Conservation (phyloP, 1,140 invertebrate genomes). For the Lysiphlebus fabarum region DNA sequence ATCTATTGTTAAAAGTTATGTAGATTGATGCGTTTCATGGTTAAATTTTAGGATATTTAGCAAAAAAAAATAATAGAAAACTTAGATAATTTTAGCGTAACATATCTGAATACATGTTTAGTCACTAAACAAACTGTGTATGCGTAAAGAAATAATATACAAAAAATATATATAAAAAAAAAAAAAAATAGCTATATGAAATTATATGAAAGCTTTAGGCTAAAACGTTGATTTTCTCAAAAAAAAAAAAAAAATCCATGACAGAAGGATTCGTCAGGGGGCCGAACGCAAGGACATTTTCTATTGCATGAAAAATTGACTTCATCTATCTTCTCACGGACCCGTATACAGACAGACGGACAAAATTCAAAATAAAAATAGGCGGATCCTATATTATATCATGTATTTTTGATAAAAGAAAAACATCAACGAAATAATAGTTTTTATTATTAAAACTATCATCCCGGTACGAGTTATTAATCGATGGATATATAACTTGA, state of each 20-base stretch:
- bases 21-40: no score
- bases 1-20: no score
- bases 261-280: neutral
- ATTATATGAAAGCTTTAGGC: neutral
- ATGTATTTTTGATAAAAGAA: slow-evolving; percentile 3
- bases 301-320: slow-evolving; percentile 6
- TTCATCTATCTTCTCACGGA: slow-evolving; percentile 5
- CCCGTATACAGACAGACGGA: neutral
- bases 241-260: neutral
- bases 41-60: no score
- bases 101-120: no score
- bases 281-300: neutral
- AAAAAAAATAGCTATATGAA: neutral
- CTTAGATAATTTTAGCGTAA: no score
- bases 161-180: neutral
- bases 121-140: no score
- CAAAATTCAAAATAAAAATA: no score
- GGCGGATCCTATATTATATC: no score
- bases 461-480: slow-evolving; percentile 5
- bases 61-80: no score
- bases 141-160: neutral
- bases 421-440: no score
- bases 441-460: no score
- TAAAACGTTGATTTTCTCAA: neutral
- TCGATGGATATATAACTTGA: neutral